phyloP scores from a whole-genome alignment of 2,888 invertebrate genomes.

The Empis livida region DNA sequence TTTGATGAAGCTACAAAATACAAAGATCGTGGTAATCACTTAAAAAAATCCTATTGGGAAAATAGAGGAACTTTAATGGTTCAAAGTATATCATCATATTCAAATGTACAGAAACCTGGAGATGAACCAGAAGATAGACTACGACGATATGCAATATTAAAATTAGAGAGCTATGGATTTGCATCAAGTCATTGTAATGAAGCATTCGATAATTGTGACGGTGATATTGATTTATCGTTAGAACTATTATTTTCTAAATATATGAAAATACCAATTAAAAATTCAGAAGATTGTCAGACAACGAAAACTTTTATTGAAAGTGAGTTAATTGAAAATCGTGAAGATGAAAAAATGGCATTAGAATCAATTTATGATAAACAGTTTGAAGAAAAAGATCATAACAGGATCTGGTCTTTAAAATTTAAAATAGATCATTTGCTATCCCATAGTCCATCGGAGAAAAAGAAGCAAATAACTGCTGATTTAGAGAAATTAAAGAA shows the following conservation, averaged over 20 bases:
- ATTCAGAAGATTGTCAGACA: constrained; percentile 5
- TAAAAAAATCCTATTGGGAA: constrained; percentile 62
- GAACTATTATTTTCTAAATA: constrained; percentile 60
- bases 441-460: constrained; percentile 41
- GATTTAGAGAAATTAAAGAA: constrained; percentile 31
- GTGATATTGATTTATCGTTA: constrained; percentile 57
- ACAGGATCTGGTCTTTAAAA: constrained; percentile 56
- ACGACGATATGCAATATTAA: constrained; percentile 54
- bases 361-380: constrained; percentile 63
- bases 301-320: constrained; percentile 19
- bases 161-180: constrained; percentile 65
- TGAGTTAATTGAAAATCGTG: constrained; percentile 50
- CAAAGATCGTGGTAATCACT: constrained; percentile 54
- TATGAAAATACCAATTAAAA: constrained; percentile 27
- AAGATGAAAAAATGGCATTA: constrained; percentile 59
- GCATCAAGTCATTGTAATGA: constrained; percentile 60
- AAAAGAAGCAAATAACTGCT: constrained; percentile 32
- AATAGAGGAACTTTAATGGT: constrained; percentile 63
- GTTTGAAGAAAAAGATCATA: constrained; percentile 54
- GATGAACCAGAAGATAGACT: constrained; percentile 48
- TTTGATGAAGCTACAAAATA: constrained; percentile 43
- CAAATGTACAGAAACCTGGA: constrained; percentile 36
- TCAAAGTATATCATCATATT: constrained; percentile 47
- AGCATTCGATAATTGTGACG: constrained; percentile 52
- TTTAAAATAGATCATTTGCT: constrained; percentile 54